Conservation (phyloP, 2,113 vertebrate species). For the Pseudorhombus dupliciocellatus region DNA sequence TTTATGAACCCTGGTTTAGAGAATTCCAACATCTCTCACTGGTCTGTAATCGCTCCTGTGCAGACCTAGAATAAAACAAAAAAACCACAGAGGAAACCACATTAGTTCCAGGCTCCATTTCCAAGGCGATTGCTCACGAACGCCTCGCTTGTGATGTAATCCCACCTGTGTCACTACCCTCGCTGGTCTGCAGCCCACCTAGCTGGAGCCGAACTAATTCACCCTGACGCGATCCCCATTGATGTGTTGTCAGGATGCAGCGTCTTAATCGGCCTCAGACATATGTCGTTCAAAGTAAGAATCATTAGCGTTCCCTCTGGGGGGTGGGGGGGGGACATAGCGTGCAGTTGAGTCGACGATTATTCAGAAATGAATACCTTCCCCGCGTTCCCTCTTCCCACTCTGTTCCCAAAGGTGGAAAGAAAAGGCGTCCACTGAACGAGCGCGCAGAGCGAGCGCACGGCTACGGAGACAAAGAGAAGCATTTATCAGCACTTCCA, state of each 20-base stretch:
- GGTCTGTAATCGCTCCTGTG: neutral
- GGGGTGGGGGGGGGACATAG: slow-evolving; percentile 46
- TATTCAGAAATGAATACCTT: slow-evolving; percentile 69
- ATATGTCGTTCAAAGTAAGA: slow-evolving; percentile 73
- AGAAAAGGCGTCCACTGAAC: slow-evolving; percentile 40
- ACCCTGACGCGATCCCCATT: slow-evolving; percentile 62
- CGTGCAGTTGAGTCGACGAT: slow-evolving; percentile 45
- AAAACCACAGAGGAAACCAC: neutral
- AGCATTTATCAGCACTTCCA: slow-evolving; percentile 67
- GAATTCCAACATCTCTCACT: too few relatives aligned
- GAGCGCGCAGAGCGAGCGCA: slow-evolving; percentile 38
- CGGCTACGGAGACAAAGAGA: slow-evolving; percentile 60
- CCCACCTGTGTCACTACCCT: slow-evolving; percentile 45
- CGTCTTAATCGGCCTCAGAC: slow-evolving; percentile 62
- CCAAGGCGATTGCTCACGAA: slow-evolving; percentile 14
- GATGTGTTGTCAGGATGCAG: slow-evolving; percentile 59
- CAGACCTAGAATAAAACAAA: slow-evolving; percentile 8
- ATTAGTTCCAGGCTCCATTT: slow-evolving; percentile 16
- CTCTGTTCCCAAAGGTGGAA: slow-evolving; percentile 55
- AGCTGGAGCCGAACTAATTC: slow-evolving; percentile 64
- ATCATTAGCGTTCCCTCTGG: slow-evolving; percentile 62
- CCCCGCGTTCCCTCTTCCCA: slow-evolving; percentile 54
- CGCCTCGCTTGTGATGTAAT: slow-evolving; percentile 22
- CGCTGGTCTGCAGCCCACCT: slow-evolving; percentile 33
- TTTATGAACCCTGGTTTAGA: too few relatives aligned